Base-by-base conservation (phyloP, 2,888 invertebrate genomes). In the Nomada hirtipes region DNA sequence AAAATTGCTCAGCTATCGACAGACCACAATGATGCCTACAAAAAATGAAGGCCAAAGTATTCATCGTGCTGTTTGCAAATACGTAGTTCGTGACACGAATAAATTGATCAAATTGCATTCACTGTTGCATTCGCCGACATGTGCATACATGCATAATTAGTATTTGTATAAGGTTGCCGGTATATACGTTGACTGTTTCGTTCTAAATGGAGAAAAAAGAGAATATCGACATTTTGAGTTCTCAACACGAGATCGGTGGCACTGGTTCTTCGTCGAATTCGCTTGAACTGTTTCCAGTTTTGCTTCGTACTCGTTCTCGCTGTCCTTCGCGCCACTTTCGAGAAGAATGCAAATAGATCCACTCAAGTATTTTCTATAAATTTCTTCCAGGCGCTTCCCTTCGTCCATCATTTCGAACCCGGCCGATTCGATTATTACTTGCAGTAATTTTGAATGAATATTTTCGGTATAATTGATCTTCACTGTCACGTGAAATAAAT, bases 241-340 rank as follows among this genome's bases (percentile, higher is more conserved):
- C 13, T 26, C 36, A 50, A 23, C 20, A 70, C 11, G 23, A 20
- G 47, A 44, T 64, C 20, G 15, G 47, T 23, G 44, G 47, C 61
- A 10, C 44, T 26, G 79, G 61, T 76, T 72, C 79, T 76, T 78
- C 84, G 61, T 69, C 74, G 76, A 83, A 86, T 86, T 85, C 68
- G 29, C 77, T 29, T 64, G 60, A 63, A 76, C 50, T 36, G 59
- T 82, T 86, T 88, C 87, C 86, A 88, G 88, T 87, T 86, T 84
- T 71, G 63, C 67, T 55, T 60, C 67, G 76, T 69, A 83, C 84
- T 76, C 76, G 84, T 84, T 83, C 88, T 67, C 59, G 88, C 57
- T 73, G 84, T 73, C 88, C 88, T 88, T 88, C 88, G 75, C 59
- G 71, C 76, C 53, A 77, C 55, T 76, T 75, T 77, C 57, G 20